Percentiles rank a stretch among this genome's conserved stretches.
phyloP scores from a whole-genome alignment of 2,888 invertebrate genomes.

The Escarpia spicata region DNA sequence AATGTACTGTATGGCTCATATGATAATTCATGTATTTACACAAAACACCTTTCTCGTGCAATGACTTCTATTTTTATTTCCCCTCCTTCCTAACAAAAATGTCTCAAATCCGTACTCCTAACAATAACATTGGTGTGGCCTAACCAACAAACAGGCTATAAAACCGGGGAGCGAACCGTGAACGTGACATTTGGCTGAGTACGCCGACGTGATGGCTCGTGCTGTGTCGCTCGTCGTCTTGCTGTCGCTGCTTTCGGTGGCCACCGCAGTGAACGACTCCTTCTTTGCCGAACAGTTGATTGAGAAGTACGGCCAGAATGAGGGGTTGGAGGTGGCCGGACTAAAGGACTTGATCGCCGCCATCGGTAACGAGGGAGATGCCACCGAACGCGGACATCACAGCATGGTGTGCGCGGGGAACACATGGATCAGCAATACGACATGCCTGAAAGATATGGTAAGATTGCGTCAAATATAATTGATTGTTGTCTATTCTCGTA shows the following conservation, averaged over 20 bases:
- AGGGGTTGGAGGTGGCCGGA: background rate
- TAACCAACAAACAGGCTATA: background rate
- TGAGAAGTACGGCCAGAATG: background rate
- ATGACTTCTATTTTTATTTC: too few species aligned
- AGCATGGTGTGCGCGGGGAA: background rate
- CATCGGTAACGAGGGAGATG: background rate
- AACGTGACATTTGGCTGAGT: background rate
- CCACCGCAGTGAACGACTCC: background rate
- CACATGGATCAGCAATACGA: background rate
- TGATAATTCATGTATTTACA: too few species aligned
- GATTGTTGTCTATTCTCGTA: background rate
- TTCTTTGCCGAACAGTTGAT: slow-evolving; percentile 4
- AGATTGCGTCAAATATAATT: background rate
- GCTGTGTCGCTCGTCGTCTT: background rate
- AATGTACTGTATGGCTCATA: too few species aligned
- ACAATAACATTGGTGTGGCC: too few species aligned
- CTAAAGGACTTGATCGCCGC: background rate
- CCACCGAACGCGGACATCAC: background rate
- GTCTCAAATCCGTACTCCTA: too few species aligned
- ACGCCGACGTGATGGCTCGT: background rate
- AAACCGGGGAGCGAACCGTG: background rate
- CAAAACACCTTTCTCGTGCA: too few species aligned
- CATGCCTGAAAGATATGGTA: background rate
- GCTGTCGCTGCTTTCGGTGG: background rate
- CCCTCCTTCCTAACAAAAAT: too few species aligned